phyloP scores from a whole-genome alignment of 1,140 invertebrate genomes.

The Cephus cinctus region DNA sequence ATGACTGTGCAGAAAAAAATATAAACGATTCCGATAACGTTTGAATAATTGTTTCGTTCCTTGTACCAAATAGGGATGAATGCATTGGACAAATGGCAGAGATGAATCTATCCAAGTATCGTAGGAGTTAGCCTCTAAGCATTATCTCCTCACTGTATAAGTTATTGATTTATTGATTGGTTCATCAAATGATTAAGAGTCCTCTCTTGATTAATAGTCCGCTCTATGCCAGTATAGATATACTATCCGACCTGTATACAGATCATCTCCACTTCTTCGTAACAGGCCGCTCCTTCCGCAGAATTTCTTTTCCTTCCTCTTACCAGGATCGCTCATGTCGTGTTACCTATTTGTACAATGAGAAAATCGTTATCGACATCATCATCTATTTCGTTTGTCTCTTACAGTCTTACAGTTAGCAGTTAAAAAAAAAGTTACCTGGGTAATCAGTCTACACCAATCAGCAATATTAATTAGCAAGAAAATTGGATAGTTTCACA shows the following conservation, averaged over 20 bases:
- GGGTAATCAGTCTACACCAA: too few species aligned
- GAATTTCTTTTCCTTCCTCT: slow-evolving; percentile 19
- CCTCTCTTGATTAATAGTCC: slow-evolving; percentile 33
- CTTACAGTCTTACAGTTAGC: background rate
- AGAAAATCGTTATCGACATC: too few species aligned
- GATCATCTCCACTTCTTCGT: slow-evolving; percentile 17
- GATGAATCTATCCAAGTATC: too few species aligned
- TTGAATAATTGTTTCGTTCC: background rate
- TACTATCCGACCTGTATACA: slow-evolving; percentile 16
- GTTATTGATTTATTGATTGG: slow-evolving; percentile 36
- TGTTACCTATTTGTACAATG: slow-evolving; percentile 34
- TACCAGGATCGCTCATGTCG: slow-evolving; percentile 28
- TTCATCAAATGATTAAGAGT: slow-evolving; percentile 22
- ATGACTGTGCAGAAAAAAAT: background rate
- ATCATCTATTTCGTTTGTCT: too few species aligned
- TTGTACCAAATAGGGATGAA: too few species aligned
- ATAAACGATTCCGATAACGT: background rate
- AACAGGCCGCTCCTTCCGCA: slow-evolving; percentile 13
- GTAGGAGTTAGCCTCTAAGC: too few species aligned
- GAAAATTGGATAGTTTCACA: too few species aligned
- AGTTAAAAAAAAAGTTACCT: slow-evolving; percentile 4
- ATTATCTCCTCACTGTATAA: too few species aligned
- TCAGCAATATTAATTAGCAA: too few species aligned
- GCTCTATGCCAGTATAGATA: slow-evolving; percentile 25
- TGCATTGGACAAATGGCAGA: too few species aligned